phyloP scores from a whole-genome alignment of 2,797 vertebrate species.

The Anguilla megastoma region DNA sequence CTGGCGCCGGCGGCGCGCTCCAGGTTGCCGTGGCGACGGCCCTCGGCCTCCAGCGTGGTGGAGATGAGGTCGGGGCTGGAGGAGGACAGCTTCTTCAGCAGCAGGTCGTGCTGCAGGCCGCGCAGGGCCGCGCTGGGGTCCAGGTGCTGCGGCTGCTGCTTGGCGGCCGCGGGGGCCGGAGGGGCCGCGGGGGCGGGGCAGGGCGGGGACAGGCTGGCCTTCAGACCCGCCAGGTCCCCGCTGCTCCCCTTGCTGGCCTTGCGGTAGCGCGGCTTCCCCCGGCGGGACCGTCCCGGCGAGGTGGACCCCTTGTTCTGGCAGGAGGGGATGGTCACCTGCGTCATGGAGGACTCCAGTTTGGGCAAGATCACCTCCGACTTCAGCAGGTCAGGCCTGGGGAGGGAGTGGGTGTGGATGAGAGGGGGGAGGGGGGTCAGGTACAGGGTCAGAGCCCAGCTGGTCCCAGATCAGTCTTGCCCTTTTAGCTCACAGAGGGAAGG shows the following conservation, averaged over 20 bases:
- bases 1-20: conserved; percentile 70
- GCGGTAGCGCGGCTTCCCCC: conserved; percentile 88
- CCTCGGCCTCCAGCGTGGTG: conserved; percentile 79
- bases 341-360: conserved; percentile 87
- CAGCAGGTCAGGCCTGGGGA: conserved; percentile 86
- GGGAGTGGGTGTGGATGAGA: too few relatives aligned
- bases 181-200: conserved; percentile 65
- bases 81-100: conserved; percentile 86
- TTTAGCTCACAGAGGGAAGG: neutral
- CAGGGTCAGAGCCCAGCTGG: conserved; percentile 11
- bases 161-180: conserved; percentile 60
- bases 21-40: conserved; percentile 64
- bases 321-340: conserved; percentile 85
- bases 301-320: conserved; percentile 88
- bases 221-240: conserved; percentile 81
- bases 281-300: conserved; percentile 85
- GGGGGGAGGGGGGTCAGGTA: conserved; percentile 2
- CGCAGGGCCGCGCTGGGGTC: conserved; percentile 71
- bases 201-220: conserved; percentile 70
- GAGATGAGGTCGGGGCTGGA: conserved; percentile 92
- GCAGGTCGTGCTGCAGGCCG: conserved; percentile 82
- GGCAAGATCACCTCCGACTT: conserved; percentile 92
- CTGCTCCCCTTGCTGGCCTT: conserved; percentile 86
- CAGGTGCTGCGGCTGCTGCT: conserved; percentile 57
- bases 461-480: neutral